A percentile compares a stretch with the other conserved stretches of the same genome.
phyloP scores from a whole-genome alignment of 1,140 invertebrate genomes.

The Stegodyphus dumicola region DNA sequence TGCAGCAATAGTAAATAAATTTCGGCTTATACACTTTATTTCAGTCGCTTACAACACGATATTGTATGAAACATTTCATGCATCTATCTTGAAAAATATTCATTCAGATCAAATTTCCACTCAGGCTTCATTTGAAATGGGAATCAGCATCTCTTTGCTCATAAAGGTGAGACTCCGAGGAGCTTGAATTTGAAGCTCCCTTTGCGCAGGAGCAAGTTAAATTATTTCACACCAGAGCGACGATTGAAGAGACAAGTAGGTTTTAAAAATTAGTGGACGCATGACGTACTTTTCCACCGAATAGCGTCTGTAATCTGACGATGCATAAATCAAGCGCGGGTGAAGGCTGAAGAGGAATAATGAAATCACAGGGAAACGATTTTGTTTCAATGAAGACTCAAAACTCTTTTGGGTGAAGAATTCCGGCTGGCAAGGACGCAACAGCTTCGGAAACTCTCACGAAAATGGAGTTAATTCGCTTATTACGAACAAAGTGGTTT shows the following conservation, averaged over 20 bases:
- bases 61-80: too few species aligned
- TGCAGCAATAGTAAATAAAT: too few species aligned
- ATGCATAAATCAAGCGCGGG: slow-evolving; percentile 49
- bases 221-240: slow-evolving; percentile 54
- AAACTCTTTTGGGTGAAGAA: slow-evolving; percentile 47
- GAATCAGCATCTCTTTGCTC: background rate
- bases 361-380: slow-evolving; percentile 41
- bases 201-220: slow-evolving; percentile 17
- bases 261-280: slow-evolving; percentile 53
- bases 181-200: background rate
- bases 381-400: slow-evolving; percentile 54
- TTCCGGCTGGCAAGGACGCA: slow-evolving; percentile 13
- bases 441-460: slow-evolving; percentile 49
- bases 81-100: too few species aligned
- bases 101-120: too few species aligned
- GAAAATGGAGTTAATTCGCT: slow-evolving; percentile 37
- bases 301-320: slow-evolving; percentile 42
- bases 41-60: too few species aligned
- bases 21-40: too few species aligned
- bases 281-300: slow-evolving; percentile 38
- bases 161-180: background rate
- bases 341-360: slow-evolving; percentile 20
- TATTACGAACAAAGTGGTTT: slow-evolving; percentile 30
- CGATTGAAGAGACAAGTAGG: slow-evolving; percentile 54
- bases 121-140: too few species aligned